These are phyloP conservation scores for Taxidea taxus DNA, from an alignment of 2,113 vertebrate genomes.

Conservation along the genomic window DNA sequence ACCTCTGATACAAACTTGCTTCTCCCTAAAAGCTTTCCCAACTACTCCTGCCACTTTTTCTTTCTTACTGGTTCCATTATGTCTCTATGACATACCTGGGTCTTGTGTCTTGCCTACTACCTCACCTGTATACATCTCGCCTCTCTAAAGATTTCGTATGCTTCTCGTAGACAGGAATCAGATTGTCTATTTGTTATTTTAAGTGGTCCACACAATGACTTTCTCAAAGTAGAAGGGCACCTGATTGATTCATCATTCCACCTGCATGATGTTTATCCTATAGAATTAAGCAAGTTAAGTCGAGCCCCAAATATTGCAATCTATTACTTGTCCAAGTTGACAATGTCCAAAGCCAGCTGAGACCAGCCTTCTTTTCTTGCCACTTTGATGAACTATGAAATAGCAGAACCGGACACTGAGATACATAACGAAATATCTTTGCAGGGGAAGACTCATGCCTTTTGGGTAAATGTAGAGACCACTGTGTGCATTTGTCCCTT, in stretches of 20 bases:
- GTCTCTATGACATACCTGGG: neutral
- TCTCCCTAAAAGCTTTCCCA: neutral
- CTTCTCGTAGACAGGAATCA: neutral
- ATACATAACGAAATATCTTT: neutral
- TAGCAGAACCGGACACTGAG: neutral
- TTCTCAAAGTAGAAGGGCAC: neutral
- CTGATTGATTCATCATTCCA: neutral
- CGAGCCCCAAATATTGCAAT: neutral
- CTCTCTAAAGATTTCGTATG: neutral
- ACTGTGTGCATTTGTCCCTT: neutral
- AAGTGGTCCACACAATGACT: neutral
- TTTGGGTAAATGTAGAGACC: neutral
- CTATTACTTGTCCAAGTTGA: neutral
- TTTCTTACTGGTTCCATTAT: neutral
- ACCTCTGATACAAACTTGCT: neutral
- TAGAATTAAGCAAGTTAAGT: neutral
- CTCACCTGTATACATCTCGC: neutral
- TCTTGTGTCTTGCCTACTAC: neutral
- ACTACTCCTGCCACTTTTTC: neutral
- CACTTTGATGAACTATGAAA: constrained; percentile 10
- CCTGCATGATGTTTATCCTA: neutral
- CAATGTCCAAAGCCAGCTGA: neutral
- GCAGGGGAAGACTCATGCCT: neutral
- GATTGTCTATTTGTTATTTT: neutral
- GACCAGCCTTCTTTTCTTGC: neutral